A percentile compares a stretch with the other conserved stretches of the same genome.
Conservation (phyloP, 2,797 vertebrate genomes). For the Lutjanus argentimaculatus region DNA sequence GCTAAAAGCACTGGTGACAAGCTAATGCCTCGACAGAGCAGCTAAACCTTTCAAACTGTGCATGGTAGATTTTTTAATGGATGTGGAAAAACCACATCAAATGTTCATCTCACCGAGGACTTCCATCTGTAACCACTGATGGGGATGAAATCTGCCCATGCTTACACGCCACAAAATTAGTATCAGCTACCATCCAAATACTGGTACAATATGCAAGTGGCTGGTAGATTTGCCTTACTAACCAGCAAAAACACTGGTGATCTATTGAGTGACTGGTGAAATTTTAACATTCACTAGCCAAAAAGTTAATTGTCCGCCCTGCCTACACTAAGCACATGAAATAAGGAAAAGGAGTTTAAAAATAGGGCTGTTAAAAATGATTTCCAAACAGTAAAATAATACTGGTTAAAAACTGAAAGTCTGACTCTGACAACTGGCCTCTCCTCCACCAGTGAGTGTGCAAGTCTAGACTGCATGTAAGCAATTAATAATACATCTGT, state of each 20-base stretch:
- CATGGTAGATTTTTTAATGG: not conserved
- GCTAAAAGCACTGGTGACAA: not conserved
- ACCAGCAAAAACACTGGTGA: no score
- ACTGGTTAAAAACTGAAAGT: not conserved
- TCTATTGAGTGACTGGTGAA: no score
- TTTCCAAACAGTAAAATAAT: not conserved
- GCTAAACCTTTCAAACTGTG: not conserved
- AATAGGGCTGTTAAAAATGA: not conserved
- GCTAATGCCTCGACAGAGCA: conserved; percentile 17
- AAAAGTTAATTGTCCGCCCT: no score
- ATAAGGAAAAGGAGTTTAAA: not conserved
- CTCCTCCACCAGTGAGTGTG: not conserved
- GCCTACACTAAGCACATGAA: not conserved
- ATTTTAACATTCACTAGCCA: no score
- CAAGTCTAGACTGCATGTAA: conserved; percentile 43
- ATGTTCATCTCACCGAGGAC: conserved; percentile 9
- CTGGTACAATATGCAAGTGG: no score
- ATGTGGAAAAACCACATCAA: conserved; percentile 55
- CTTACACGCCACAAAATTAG: not conserved
- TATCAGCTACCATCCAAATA: no score
- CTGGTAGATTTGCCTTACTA: no score
- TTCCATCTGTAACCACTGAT: conserved; percentile 20
- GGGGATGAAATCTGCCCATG: not conserved
- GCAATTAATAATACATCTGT: conserved; percentile 48
- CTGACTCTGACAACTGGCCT: conserved; percentile 24